Evolutionary conservation across 2,797 vertebrate genomes (phyloP).

Genomic region (Aselliscus stoliczkanus): DNA sequence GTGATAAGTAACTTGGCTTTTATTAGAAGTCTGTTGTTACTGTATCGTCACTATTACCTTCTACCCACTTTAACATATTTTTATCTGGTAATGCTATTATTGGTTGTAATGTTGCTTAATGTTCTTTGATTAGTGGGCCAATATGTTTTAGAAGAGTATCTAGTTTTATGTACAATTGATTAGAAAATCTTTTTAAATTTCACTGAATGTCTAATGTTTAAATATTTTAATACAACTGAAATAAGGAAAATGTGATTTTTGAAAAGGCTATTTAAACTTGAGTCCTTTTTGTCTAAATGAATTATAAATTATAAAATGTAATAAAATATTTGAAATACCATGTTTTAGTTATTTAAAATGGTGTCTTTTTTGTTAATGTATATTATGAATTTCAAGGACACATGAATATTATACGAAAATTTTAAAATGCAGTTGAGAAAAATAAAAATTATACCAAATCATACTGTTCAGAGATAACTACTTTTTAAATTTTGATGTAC

Average conservation of each 20-base stretch:
- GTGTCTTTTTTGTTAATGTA: neutral
- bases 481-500: neutral
- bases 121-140: neutral
- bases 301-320: neutral
- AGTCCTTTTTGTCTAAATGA: neutral
- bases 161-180: neutral
- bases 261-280: neutral
- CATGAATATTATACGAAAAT: neutral
- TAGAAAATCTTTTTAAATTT: neutral
- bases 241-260: neutral
- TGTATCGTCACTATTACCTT: neutral
- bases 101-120: neutral
- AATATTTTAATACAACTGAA: conserved; percentile 11
- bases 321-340: neutral
- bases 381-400: neutral
- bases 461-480: neutral
- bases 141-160: neutral
- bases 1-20: neutral
- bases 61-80: neutral
- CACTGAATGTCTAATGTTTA: neutral
- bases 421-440: conserved; percentile 11
- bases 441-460: neutral
- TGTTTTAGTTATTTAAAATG: neutral
- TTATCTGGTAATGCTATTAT: neutral
- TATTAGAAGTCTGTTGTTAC: neutral